Evolutionary conservation across 2,888 invertebrate species (phyloP).

Genomic region (Eilema sororculum): DNA sequence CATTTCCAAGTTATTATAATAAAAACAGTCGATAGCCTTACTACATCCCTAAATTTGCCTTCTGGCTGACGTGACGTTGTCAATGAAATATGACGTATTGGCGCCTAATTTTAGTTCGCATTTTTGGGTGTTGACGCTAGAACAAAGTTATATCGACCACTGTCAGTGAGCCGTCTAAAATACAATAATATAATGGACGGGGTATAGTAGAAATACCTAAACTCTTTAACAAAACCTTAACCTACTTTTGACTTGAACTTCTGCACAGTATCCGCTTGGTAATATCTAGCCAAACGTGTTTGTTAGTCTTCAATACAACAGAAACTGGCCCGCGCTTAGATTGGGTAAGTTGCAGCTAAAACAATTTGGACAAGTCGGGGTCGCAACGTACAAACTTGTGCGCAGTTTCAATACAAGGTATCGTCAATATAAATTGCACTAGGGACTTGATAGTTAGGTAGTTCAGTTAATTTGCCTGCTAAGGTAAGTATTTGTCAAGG

Average conservation of each 20-base stretch:
- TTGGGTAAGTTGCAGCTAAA: conserved; percentile 55
- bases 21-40: too few species aligned
- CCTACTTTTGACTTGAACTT: conserved; percentile 6
- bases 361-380: conserved; percentile 44
- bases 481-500: conserved; percentile 2
- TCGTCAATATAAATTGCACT: conserved; percentile 33
- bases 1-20: too few species aligned
- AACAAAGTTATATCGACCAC: too few species aligned
- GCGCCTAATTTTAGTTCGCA: too few species aligned
- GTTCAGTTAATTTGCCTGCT: neutral
- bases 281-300: conserved; percentile 25
- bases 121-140: too few species aligned
- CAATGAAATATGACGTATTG: too few species aligned
- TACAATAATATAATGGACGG: too few species aligned
- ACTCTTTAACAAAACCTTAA: neutral
- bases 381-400: conserved; percentile 36
- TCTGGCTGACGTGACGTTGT: too few species aligned
- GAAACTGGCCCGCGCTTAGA: conserved; percentile 51
- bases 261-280: neutral
- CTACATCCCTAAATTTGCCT: too few species aligned
- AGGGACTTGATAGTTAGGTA: conserved; percentile 12
- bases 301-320: conserved; percentile 46
- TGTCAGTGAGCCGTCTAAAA: too few species aligned
- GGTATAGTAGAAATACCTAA: neutral
- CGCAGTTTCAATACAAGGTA: conserved; percentile 37